Evolutionary conservation across 2,888 invertebrate species (phyloP).

Genomic region (Parnassius smintheus): DNA sequence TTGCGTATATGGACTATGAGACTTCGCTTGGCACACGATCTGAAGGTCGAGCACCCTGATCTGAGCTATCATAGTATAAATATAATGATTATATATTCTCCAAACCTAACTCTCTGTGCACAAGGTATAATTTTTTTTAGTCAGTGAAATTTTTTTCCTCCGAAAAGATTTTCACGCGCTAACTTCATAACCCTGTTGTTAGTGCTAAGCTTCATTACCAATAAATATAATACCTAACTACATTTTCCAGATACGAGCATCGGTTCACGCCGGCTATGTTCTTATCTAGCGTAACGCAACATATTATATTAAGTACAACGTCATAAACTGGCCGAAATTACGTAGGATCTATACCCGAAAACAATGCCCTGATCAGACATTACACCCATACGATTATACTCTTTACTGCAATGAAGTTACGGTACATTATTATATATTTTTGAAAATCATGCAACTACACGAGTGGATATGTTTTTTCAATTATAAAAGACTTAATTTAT

Average conservation of each 20-base stretch:
- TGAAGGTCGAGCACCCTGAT: too few relatives aligned
- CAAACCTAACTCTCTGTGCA: too few relatives aligned
- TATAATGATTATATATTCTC: too few relatives aligned
- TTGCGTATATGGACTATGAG: too few relatives aligned
- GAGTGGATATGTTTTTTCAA: conserved; percentile 75
- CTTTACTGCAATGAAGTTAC: conserved; percentile 41
- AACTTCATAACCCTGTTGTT: background rate
- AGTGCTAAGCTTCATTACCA: conserved; percentile 14
- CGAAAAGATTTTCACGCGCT: too few relatives aligned
- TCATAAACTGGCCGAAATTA: conserved; percentile 76
- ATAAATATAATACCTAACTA: conserved; percentile 9
- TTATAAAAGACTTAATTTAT: conserved; percentile 71
- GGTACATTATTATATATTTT: conserved; percentile 47
- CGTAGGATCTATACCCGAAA: conserved; percentile 69
- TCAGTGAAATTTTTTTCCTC: background rate
- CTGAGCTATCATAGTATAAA: too few relatives aligned
- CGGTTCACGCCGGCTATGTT: conserved; percentile 28
- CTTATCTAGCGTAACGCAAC: conserved; percentile 58
- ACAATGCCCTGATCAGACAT: conserved; percentile 61
- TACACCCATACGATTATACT: conserved; percentile 37
- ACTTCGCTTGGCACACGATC: too few relatives aligned
- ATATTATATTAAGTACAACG: conserved; percentile 62
- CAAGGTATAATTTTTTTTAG: too few relatives aligned
- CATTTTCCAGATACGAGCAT: conserved; percentile 10
- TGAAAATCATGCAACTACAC: conserved; percentile 66